These are phyloP conservation scores for Psophia crepitans DNA, from an alignment of 2,113 vertebrate species.

Conservation along the genomic window DNA sequence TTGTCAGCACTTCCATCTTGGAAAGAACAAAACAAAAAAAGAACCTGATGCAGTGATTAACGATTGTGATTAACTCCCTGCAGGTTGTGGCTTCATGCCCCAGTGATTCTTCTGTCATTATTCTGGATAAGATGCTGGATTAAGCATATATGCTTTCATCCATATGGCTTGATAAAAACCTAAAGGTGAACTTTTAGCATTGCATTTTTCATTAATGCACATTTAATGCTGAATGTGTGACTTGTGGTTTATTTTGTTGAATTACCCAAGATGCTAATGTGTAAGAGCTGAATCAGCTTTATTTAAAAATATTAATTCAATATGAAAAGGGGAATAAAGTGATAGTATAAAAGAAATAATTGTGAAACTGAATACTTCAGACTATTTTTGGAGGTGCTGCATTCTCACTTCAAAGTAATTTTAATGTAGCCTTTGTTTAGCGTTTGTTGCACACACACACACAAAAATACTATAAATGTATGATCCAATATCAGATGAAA, in stretches of 20 bases:
- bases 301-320: background rate
- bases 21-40: background rate
- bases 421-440: background rate
- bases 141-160: constrained; percentile 56
- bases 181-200: constrained; percentile 18
- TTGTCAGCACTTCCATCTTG: constrained; percentile 5
- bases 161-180: background rate
- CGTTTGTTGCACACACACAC: background rate
- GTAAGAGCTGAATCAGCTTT: background rate
- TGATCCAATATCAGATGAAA: background rate
- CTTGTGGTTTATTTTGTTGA: background rate
- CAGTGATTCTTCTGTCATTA: constrained; percentile 78
- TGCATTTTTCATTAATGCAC: constrained; percentile 29
- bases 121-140: constrained; percentile 67
- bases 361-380: background rate
- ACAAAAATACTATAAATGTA: background rate
- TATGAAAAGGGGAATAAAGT: background rate
- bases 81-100: constrained; percentile 80
- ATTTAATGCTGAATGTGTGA: background rate
- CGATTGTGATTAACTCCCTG: constrained; percentile 81
- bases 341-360: background rate
- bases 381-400: background rate
- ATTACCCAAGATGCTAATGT: background rate
- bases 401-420: background rate
- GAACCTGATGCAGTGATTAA: constrained; percentile 77